Conservation (phyloP, 2,888 invertebrate species). For the Harpagoxenus sublaevis region DNA sequence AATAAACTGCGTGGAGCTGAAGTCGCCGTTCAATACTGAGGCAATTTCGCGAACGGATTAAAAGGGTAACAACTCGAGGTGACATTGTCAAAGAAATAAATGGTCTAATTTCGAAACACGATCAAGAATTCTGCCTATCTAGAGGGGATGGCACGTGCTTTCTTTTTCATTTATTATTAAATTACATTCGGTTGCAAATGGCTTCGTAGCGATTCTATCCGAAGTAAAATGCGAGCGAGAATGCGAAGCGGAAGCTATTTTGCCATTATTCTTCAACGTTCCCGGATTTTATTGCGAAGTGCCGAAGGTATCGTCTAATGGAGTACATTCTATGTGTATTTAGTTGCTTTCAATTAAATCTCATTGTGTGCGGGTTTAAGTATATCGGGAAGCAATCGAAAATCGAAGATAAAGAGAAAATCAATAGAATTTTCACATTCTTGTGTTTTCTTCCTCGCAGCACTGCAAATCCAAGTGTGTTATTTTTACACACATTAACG, state of each 20-base stretch:
- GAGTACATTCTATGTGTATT: background rate
- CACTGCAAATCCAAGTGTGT: too few relatives aligned
- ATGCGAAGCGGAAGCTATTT: background rate
- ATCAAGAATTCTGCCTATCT: background rate
- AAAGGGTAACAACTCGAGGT: background rate
- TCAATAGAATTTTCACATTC: background rate
- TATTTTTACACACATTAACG: too few relatives aligned
- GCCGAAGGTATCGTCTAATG: background rate
- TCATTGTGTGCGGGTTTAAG: conserved; percentile 7
- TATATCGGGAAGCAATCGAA: background rate
- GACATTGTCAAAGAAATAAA: conserved; percentile 13
- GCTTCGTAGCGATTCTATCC: background rate
- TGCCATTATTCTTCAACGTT: background rate
- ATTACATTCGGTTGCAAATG: conserved; percentile 25
- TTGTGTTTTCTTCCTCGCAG: background rate
- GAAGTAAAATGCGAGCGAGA: background rate
- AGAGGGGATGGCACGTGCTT: background rate
- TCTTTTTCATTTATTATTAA: conserved; percentile 15
- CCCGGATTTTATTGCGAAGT: conserved; percentile 13
- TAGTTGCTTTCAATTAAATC: conserved; percentile 26
- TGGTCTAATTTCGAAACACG: background rate
- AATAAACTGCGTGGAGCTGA: background rate
- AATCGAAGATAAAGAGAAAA: background rate
- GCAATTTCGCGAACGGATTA: conserved; percentile 1
- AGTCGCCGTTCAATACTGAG: background rate